These are phyloP conservation scores for Boulengeromyrus knoepffleri DNA, from an alignment of 2,113 vertebrate genomes.

Conservation along the genomic window DNA sequence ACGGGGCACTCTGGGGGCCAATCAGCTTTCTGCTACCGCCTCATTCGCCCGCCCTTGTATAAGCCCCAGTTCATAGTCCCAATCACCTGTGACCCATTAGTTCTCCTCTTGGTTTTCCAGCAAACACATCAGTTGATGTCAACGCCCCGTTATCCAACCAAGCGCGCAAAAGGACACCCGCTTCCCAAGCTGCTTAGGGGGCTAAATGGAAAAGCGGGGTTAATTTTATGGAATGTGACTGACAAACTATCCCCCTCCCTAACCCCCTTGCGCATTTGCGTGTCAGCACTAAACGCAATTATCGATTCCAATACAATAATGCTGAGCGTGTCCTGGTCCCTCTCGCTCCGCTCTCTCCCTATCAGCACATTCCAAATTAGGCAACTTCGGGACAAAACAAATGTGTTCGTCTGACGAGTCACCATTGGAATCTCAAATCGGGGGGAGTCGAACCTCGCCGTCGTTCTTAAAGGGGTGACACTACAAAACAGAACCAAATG, in stretches of 20 bases:
- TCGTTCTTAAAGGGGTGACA: not conserved
- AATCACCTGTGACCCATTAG: not conserved
- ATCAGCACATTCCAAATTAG: slow-evolving; percentile 80
- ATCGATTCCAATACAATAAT: slow-evolving; percentile 93
- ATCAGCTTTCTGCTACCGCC: not conserved
- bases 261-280: slow-evolving; percentile 66
- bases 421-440: not conserved
- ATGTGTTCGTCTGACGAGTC: not conserved
- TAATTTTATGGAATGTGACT: slow-evolving; percentile 75
- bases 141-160: not conserved
- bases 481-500: not conserved
- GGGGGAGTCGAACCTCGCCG: not conserved
- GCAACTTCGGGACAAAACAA: slow-evolving; percentile 35
- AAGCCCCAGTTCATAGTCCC: not conserved
- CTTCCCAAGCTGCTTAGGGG: slow-evolving; percentile 65
- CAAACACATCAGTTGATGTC: not conserved
- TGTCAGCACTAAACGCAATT: slow-evolving; percentile 87
- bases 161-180: slow-evolving; percentile 42
- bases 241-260: slow-evolving; percentile 65
- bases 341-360: slow-evolving; percentile 72
- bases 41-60: not conserved
- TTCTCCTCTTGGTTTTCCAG: not conserved
- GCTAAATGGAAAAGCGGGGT: slow-evolving; percentile 70
- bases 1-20: not conserved
- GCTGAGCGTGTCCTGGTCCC: slow-evolving; percentile 76